Evolutionary conservation across 2,797 vertebrate genomes (phyloP).

Genomic region (Melanotaenia parkinsoni): DNA sequence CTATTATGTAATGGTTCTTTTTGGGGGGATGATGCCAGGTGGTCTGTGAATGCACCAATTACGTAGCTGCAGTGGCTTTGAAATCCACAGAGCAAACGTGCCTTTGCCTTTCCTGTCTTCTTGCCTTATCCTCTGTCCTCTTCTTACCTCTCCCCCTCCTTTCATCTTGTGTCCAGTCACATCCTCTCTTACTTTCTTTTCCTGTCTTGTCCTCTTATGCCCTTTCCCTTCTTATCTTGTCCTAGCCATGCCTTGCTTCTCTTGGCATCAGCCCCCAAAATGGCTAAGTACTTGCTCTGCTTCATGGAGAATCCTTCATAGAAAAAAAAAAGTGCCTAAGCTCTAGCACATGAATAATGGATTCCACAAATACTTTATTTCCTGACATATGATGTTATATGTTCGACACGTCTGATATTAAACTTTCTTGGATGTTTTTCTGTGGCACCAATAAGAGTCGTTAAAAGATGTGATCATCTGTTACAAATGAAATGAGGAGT

Average conservation of each 20-base stretch:
- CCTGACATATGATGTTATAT: background rate
- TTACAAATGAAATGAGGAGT: slow-evolving; percentile 38
- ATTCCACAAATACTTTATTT: background rate
- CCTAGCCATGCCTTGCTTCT: background rate
- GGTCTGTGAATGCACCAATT: slow-evolving; percentile 52
- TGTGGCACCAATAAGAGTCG: slow-evolving; percentile 24
- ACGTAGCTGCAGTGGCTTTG: slow-evolving; percentile 36
- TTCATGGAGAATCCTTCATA: slow-evolving; percentile 16
- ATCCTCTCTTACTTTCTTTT: slow-evolving; percentile 42
- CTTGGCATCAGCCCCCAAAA: slow-evolving; percentile 20
- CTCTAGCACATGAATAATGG: background rate
- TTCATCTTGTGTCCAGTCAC: slow-evolving; percentile 20
- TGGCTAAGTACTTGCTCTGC: slow-evolving; percentile 22
- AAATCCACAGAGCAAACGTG: slow-evolving; percentile 31
- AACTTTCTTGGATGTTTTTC: slow-evolving; percentile 1
- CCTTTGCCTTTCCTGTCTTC: slow-evolving; percentile 30
- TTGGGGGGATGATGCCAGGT: slow-evolving; percentile 33
- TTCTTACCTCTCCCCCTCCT: slow-evolving; percentile 33
- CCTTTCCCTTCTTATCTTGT: slow-evolving; percentile 23
- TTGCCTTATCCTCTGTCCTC: slow-evolving; percentile 35
- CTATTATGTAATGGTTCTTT: slow-evolving; percentile 45
- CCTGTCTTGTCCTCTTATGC: slow-evolving; percentile 31
- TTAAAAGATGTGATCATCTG: slow-evolving; percentile 17
- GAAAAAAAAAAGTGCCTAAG: background rate
- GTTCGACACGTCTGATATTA: background rate